Base-by-base conservation (phyloP, 2,888 invertebrate genomes). In the Ectropis crepuscularia region DNA sequence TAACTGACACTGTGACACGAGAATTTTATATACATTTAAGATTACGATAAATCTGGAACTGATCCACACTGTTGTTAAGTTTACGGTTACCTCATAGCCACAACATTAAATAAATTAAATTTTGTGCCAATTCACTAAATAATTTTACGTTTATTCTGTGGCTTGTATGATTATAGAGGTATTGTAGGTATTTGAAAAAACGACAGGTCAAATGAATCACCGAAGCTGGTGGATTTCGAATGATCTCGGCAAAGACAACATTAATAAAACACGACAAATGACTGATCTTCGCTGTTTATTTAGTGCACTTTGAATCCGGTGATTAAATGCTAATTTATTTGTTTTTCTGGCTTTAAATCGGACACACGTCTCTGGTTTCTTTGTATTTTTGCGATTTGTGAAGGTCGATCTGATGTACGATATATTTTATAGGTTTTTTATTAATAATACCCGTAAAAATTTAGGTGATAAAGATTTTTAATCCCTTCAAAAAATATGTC, bases 181-280 rank as follows among this genome's bases (percentile, higher is more conserved):
- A n/a, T n/a, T 0, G 36, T 47, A 41, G 6, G 37, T 46, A 59
- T 39, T 38, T 37, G 39, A 47, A 48, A 60, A 60, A 47, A 57
- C 16, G 16, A 28, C 16, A 10, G 7, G 42, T n/a, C 6, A 12
- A 39, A 43, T 60, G 51, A 70, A 68, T 74, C 71, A 75, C 62
- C 70, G 65, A 0, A 70, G 63, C 63, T 57, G 55, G 63, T 69
- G 64, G 67, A 53, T 65, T 62, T 64, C 69, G 39, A 39, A 43
- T 53, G 53, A 16, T 41, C 47, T 36, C 47, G n/a, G 47, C 47
- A 61, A 50, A 62, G 61, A 74, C 66, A 57, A 68, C 71, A 75
- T 76, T 75, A 76, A 76, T 76, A 70, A 74, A 68, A 64, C 57
- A 67, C 68, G 76, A 79, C 79, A 76, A 79, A 78, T 80, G 75